Base-by-base conservation (phyloP, 2,113 vertebrate genomes). In the Daubentonia madagascariensis region DNA sequence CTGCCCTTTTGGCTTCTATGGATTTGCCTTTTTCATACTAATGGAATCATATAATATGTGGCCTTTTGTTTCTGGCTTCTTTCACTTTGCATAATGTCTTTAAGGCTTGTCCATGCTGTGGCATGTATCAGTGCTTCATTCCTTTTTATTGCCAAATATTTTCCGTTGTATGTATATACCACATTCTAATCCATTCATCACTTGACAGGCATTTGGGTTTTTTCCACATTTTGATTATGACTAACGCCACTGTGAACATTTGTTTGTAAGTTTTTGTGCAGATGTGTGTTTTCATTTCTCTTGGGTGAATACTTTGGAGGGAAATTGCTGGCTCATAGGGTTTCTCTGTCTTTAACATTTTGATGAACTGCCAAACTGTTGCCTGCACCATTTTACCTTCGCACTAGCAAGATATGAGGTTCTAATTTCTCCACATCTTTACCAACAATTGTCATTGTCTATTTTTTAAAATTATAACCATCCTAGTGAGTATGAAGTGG, bases 311-410 rank as follows among this genome's bases (percentile, higher is more conserved):
- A 54, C 35, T 35, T 94, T 25, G 50, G 63, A 81, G 57, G 91
- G 75, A 70, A 96, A 48, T 91, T 91, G 25, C 28, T 63, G 65
- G 45, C 65, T 52, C 25, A 89, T 43, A 67, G 48, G 50, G 11
- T 92, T 83, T 96, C 22, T 95, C 11, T 73, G 52, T 84, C 50
- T 85, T 70, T 68, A 85, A 89, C 67, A 63, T 76, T 94, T 85
- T 85, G 78, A 94, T 37, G 17, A 97, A 61, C 65, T 88, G 59
- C 54, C 57, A 32, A n/a, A 68, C 35, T 37, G 12, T 70, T 94
- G 16, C 18, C 30, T 54, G 23, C 10, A 85, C 40, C 35, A 43
- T 95, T 89, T 95, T 89, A 85, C n/a, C 17, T 88, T 93, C 32
- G 65, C 48, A 67, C 54, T 25, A 75, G 54, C 25, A 61, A 7